These are phyloP conservation scores for Spatulosminthurus flaviceps DNA, from an alignment of 2,888 invertebrate species.

Conservation along the genomic window DNA sequence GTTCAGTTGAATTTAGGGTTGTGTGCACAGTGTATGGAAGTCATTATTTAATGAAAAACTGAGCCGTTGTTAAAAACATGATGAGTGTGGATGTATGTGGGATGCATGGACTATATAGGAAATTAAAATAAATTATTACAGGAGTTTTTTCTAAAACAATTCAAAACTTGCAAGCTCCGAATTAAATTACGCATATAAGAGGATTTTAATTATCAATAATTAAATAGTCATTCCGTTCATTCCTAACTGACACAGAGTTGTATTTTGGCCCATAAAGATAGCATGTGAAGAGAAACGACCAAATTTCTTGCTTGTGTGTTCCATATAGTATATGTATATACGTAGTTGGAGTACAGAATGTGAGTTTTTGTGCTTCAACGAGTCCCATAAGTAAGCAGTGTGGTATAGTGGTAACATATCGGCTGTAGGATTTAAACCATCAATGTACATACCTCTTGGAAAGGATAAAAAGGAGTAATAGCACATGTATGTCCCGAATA, in stretches of 20 bases:
- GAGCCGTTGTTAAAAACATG: too few species aligned
- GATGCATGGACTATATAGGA: neutral
- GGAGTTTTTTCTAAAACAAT: neutral
- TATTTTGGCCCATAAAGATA: neutral
- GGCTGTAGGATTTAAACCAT: too few species aligned
- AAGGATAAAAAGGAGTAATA: too few species aligned
- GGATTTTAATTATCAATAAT: slow-evolving; percentile 37
- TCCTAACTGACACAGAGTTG: slow-evolving; percentile 22
- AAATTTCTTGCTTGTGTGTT: neutral
- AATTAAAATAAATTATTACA: slow-evolving; percentile 13
- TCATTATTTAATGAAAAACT: too few species aligned
- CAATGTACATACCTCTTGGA: too few species aligned
- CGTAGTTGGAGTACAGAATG: too few species aligned
- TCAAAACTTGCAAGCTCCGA: slow-evolving; percentile 20
- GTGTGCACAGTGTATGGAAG: too few species aligned
- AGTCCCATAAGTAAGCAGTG: too few species aligned
- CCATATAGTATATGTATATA: neutral
- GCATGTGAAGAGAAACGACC: neutral
- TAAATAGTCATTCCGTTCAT: slow-evolving; percentile 34
- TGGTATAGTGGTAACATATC: too few species aligned
- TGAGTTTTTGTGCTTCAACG: too few species aligned
- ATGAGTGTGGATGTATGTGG: too few species aligned
- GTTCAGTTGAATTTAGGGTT: too few species aligned
- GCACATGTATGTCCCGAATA: neutral
- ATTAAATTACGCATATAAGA: slow-evolving; percentile 38